Evolutionary conservation across 2,797 vertebrate species (phyloP).

Genomic region (Trematomus bernacchii): DNA sequence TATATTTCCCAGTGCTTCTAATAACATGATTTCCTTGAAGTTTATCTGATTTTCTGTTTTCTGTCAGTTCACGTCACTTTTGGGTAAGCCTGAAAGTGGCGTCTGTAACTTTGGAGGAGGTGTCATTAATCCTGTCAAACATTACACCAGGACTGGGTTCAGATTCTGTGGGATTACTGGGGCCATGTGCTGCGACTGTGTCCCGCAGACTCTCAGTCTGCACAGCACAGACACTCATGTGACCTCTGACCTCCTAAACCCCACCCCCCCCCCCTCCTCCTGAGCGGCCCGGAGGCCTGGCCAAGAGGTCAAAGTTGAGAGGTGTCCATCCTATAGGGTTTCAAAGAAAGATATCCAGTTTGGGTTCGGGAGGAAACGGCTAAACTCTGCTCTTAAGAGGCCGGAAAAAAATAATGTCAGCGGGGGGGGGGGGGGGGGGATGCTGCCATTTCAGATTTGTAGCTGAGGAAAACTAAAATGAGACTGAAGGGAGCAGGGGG

Average conservation of each 20-base stretch:
- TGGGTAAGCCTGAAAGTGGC: conserved; percentile 40
- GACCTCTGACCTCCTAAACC: conserved; percentile 72
- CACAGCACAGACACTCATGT: conserved; percentile 72
- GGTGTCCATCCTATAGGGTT: conserved; percentile 78
- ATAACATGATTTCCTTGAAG: conserved; percentile 30
- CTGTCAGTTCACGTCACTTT: conserved; percentile 21
- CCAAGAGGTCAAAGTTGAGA: conserved; percentile 78
- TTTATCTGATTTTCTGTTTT: conserved; percentile 20
- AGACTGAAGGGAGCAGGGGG: conserved; percentile 22
- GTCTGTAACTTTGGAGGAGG: conserved; percentile 55
- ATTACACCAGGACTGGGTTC: conserved; percentile 55
- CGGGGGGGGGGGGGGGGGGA: not conserved
- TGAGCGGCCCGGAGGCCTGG: conserved; percentile 72
- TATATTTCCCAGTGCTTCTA: conserved; percentile 31
- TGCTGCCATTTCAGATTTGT: conserved; percentile 58
- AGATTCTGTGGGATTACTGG: conserved; percentile 79
- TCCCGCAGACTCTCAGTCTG: conserved; percentile 84
- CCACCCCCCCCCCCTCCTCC: conserved; percentile 36
- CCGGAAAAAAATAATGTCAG: conserved; percentile 8
- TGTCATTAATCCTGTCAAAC: conserved; percentile 68
- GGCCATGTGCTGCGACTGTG: conserved; percentile 73
- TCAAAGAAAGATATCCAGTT: conserved; percentile 79
- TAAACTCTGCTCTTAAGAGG: conserved; percentile 43
- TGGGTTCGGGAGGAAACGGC: conserved; percentile 67
- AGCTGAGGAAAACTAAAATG: conserved; percentile 46